Evolutionary conservation across 2,797 vertebrate genomes (phyloP), one percentile per base, ranked within the genome.

Genomic region (Lophius americanus): DNA sequence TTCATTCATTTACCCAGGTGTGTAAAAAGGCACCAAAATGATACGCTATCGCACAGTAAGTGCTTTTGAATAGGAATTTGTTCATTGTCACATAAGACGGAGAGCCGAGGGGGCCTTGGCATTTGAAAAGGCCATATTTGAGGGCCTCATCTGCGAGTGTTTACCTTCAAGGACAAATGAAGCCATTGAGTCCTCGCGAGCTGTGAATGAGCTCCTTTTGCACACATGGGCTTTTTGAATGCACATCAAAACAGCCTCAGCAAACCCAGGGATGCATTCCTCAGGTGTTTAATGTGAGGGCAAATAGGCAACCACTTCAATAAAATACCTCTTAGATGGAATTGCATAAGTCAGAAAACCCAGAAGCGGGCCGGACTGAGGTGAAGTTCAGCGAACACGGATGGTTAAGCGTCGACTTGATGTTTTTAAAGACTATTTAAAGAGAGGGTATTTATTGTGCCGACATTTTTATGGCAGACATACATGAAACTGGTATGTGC

Each of bases 171-270:
- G 90, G 90, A 94, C 93, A 94, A 94, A 93, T 87, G 92, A 89
- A 87, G 87, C 88, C 88, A 93, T 93, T 94, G 92, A 94, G 87
- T 78, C 57, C 57, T 77, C 60, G 72, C 10, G 70, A 86, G 89
- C 87, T 85, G 91, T 94, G 92, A 94, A 94, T 93, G 89, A 92
- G 90, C 89, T 89, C 91, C 89, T 93, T 94, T 90, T 93, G 83
- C 85, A 89, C 90, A 87, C 83, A 88, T 44, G 2, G 68, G 75
- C 88, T 91, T 91, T 93, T 87, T 91, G 78, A 91, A 90, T 85
- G 79, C 88, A 93, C 89, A 91, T 93, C 92, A 93, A 93, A 93
- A 91, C 89, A 91, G 91, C 91, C 91, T 92, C 89, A 87, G 89
- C 88, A 91, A 91, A 92, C 91, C 88, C 84, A 71, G 86, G 80